phyloP scores from a whole-genome alignment of 2,113 vertebrate genomes.

The Cettia cetti region DNA sequence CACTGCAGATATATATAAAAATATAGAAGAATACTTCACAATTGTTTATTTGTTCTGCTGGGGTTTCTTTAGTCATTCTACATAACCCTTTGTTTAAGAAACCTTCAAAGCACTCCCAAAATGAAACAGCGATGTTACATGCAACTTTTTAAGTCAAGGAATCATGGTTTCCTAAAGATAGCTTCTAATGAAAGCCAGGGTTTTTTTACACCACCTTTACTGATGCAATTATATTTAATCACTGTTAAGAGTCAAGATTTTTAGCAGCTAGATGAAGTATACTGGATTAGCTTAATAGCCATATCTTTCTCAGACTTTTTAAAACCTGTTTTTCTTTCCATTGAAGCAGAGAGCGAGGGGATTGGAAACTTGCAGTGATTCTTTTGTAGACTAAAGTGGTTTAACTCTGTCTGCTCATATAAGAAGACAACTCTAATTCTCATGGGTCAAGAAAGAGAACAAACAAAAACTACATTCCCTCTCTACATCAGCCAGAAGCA shows the following conservation, averaged over 20 bases:
- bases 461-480: background rate
- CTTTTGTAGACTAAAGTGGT: background rate
- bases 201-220: background rate
- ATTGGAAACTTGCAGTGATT: background rate
- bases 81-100: background rate
- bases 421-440: background rate
- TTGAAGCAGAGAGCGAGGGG: background rate
- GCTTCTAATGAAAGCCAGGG: background rate
- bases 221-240: conserved; percentile 15
- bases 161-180: conserved; percentile 1
- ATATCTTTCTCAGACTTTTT: background rate
- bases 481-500: background rate
- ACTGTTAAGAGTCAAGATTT: background rate
- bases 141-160: background rate
- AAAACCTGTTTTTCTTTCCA: background rate
- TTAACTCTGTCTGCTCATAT: background rate
- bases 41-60: conserved; percentile 10
- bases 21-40: background rate
- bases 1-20: background rate
- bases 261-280: background rate
- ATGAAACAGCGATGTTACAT: background rate
- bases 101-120: background rate
- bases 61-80: conserved; percentile 17
- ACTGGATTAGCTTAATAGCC: background rate
- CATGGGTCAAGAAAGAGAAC: background rate